A percentile compares a stretch with the other conserved stretches of the same genome.
These are phyloP conservation scores for Pheosia gnoma DNA, from an alignment of 2,888 invertebrate genomes.

Conservation along the genomic window DNA sequence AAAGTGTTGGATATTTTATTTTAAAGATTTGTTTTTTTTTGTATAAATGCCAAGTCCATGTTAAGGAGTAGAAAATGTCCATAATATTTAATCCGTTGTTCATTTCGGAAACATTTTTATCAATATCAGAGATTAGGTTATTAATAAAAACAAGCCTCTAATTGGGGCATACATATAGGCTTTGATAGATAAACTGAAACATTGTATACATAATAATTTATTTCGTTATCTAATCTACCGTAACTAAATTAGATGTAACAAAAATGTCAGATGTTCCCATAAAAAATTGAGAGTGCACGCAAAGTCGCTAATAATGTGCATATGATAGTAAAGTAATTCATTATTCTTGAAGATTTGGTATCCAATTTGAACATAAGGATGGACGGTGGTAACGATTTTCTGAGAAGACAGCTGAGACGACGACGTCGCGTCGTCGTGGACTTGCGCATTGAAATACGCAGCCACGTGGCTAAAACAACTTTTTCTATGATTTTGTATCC, in stretches of 20 bases:
- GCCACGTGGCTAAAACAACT: constrained; percentile 67
- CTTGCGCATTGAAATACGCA: constrained; percentile 64
- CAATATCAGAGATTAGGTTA: constrained; percentile 26
- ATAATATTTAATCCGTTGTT: constrained; percentile 5
- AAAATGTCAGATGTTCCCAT: constrained; percentile 4
- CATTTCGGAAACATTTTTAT: constrained; percentile 20
- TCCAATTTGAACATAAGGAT: constrained; percentile 31
- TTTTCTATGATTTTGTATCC: constrained; percentile 46
- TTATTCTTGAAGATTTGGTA: constrained; percentile 3
- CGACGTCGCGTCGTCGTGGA: constrained; percentile 47
- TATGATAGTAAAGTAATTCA: not conserved
- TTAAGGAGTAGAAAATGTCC: not conserved
- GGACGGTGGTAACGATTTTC: constrained; percentile 77
- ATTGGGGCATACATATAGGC: constrained; percentile 45
- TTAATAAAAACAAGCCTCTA: constrained; percentile 32
- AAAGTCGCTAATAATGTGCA: not conserved
- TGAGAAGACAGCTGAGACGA: constrained; percentile 73
- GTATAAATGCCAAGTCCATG: too few relatives aligned
- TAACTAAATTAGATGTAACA: constrained; percentile 9
- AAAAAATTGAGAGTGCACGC: not conserved
- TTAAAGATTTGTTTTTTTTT: too few relatives aligned
- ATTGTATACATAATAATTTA: constrained; percentile 25
- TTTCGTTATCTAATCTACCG: constrained; percentile 42
- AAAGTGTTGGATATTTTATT: not conserved
- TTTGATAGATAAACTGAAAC: constrained; percentile 40